These are phyloP conservation scores for Gobiocypris rarus DNA, from an alignment of 2,113 vertebrate species.

Conservation along the genomic window DNA sequence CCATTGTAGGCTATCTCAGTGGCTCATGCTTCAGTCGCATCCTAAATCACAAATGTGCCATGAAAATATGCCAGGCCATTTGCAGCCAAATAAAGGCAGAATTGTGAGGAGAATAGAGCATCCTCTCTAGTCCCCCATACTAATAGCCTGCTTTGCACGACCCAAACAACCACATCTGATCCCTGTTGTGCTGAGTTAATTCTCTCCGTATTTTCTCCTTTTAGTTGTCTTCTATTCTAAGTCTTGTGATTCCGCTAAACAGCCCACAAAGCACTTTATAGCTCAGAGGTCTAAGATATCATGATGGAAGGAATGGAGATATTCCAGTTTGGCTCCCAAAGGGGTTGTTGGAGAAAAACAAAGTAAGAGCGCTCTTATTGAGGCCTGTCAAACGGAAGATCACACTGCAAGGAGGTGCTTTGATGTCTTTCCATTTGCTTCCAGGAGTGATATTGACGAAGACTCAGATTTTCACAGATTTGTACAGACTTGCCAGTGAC, in stretches of 20 bases:
- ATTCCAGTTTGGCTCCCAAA: constrained; percentile 19
- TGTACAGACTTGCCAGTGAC: constrained; percentile 52
- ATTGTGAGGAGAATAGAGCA: constrained; percentile 44
- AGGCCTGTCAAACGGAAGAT: not conserved
- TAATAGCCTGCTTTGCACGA: constrained; percentile 35
- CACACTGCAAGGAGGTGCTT: constrained; percentile 14
- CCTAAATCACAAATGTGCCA: constrained; percentile 44
- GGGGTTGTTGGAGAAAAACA: constrained; percentile 26
- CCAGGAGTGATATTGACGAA: not conserved
- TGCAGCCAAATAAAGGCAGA: constrained; percentile 35
- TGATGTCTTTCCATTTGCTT: constrained; percentile 5
- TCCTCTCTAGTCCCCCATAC: constrained; percentile 2
- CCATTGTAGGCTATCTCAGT: constrained; percentile 37
- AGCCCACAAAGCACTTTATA: constrained; percentile 1
- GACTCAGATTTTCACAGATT: not conserved
- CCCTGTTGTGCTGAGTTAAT: constrained; percentile 2
- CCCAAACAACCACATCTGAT: constrained; percentile 34
- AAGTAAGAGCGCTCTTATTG: constrained; percentile 8
- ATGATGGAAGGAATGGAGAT: constrained; percentile 32
- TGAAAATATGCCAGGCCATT: constrained; percentile 45
- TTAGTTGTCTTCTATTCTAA: constrained; percentile 7
- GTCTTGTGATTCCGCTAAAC: constrained; percentile 45
- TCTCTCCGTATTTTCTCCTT: constrained; percentile 5
- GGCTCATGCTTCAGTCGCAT: constrained; percentile 43
- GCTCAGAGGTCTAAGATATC: constrained; percentile 3